Conservation (phyloP, 2,797 vertebrate genomes). For the Hydrophis major region DNA sequence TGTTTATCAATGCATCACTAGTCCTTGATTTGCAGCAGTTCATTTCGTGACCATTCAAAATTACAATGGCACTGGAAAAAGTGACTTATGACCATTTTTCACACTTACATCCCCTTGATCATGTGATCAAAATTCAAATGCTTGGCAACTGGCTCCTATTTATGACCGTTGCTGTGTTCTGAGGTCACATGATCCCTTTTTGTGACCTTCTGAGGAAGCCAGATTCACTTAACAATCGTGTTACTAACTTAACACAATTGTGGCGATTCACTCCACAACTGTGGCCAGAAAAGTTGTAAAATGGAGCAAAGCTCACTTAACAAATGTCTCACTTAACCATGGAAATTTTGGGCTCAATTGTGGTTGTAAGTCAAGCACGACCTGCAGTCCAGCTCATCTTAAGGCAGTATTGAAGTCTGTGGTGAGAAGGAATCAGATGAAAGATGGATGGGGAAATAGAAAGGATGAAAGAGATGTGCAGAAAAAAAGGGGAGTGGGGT, state of each 20-base stretch:
- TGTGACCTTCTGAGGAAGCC: background rate
- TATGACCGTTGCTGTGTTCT: background rate
- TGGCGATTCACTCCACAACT: background rate
- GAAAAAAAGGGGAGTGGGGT: rapidly evolving
- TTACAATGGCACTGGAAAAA: background rate
- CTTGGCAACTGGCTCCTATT: background rate
- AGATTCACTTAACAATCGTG: background rate
- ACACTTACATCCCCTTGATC: background rate
- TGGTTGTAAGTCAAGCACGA: background rate
- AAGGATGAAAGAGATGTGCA: background rate
- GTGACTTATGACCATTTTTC: background rate
- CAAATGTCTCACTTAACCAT: background rate
- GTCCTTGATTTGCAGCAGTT: background rate
- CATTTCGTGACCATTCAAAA: too few species aligned
- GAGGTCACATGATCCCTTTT: background rate
- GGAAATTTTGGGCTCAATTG: background rate
- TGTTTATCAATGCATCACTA: background rate
- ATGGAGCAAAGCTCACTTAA: background rate
- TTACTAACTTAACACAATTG: background rate
- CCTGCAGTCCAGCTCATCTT: background rate
- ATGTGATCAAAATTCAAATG: background rate
- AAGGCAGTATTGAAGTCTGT: background rate
- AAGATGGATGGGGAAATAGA: background rate
- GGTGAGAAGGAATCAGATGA: background rate
- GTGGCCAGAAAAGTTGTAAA: background rate